Evolutionary conservation across 2,888 invertebrate genomes (phyloP).

Genomic region (Protonemura montana): DNA sequence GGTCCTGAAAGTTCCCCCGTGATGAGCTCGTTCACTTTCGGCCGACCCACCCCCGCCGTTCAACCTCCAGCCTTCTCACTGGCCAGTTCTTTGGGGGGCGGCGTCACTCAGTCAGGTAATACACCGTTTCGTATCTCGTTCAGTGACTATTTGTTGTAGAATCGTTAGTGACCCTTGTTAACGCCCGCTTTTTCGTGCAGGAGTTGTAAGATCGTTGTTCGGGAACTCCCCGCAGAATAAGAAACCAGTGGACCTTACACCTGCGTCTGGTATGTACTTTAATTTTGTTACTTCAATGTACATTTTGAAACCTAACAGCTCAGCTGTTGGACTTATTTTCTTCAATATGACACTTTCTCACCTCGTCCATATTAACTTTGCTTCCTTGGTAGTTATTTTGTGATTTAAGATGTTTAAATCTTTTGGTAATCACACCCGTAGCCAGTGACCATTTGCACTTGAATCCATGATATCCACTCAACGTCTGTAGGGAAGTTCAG

Average conservation of each 20-base stretch:
- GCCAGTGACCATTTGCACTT: no score
- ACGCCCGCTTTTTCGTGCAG: slow-evolving; percentile 14
- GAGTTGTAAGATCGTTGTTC: slow-evolving; percentile 43
- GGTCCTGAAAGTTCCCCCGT: slow-evolving; percentile 43
- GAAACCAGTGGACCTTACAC: neutral
- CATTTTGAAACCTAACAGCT: no score
- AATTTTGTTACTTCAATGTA: slow-evolving; percentile 34
- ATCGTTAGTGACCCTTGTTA: neutral
- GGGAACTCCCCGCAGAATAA: slow-evolving; percentile 39
- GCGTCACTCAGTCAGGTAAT: neutral
- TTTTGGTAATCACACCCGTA: no score
- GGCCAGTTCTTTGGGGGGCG: slow-evolving; percentile 9
- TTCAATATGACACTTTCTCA: no score
- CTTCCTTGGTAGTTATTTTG: no score
- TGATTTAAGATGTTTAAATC: no score
- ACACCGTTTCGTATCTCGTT: neutral
- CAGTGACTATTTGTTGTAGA: neutral
- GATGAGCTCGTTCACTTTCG: slow-evolving; percentile 48
- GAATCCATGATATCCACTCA: no score
- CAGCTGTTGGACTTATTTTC: slow-evolving; percentile 32
- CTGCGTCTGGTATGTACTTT: neutral
- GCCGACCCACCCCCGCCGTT: slow-evolving; percentile 1
- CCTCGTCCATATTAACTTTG: no score
- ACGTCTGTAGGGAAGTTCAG: no score
- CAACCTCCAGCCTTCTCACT: slow-evolving; percentile 41